phyloP scores from a whole-genome alignment of 2,888 invertebrate genomes.

The Deilephila elpenor region DNA sequence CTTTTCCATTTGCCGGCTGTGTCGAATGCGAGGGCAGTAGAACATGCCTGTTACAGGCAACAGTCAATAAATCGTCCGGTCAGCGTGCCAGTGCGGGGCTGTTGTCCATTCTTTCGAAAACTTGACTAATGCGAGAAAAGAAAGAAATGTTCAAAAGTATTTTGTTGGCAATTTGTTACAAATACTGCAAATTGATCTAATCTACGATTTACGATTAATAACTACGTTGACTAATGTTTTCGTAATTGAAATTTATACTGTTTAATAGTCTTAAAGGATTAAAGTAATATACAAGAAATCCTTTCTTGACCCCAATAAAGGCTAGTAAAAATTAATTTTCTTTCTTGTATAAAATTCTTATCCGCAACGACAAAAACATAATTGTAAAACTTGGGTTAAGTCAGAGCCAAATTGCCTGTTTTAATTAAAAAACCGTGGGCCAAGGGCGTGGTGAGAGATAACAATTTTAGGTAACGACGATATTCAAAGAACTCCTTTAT shows the following conservation, averaged over 20 bases:
- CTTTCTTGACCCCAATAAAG: constrained; percentile 37
- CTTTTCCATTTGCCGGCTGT: constrained; percentile 66
- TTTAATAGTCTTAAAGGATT: background rate
- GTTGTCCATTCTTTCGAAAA: constrained; percentile 35
- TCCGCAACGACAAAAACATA: constrained; percentile 63
- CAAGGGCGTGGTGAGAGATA: constrained; percentile 69
- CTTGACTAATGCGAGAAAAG: constrained; percentile 12
- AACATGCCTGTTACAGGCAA: constrained; percentile 55
- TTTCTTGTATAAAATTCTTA: constrained; percentile 54
- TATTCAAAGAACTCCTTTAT: constrained; percentile 73
- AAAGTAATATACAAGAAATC: constrained; percentile 30
- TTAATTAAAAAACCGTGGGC: constrained; percentile 77
- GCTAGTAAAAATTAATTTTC: constrained; percentile 52
- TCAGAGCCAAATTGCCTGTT: constrained; percentile 73
- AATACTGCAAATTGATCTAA: no score
- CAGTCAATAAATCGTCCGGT: constrained; percentile 61
- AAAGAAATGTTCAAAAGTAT: constrained; percentile 3
- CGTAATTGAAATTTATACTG: no score
- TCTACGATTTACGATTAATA: no score
- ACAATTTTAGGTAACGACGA: constrained; percentile 76
- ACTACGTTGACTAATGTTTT: no score
- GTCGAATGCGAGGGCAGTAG: constrained; percentile 48
- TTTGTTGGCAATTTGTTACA: constrained; percentile 37
- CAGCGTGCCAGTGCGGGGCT: constrained; percentile 48
- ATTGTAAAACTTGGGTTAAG: constrained; percentile 69